These are phyloP conservation scores for Poecilia gillii DNA, from an alignment of 2,797 vertebrate genomes.

Conservation along the genomic window DNA sequence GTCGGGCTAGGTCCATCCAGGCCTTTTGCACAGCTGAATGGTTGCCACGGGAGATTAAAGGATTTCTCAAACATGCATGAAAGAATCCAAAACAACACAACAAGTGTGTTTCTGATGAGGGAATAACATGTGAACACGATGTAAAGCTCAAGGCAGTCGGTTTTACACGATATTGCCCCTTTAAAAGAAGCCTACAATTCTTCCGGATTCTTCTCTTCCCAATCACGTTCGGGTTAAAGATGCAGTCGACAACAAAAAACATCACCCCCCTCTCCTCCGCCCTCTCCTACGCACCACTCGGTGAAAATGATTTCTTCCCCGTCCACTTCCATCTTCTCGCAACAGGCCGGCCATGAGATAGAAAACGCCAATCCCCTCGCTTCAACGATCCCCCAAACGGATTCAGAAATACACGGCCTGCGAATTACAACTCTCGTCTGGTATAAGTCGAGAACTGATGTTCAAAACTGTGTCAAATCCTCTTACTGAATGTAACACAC, in stretches of 20 bases:
- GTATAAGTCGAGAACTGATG: constrained; percentile 4
- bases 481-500: neutral
- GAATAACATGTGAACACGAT: too few relatives aligned
- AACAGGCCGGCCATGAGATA: neutral
- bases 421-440: constrained; percentile 3
- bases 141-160: too few relatives aligned
- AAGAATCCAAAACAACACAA: too few relatives aligned
- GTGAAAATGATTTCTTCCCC: constrained; percentile 1
- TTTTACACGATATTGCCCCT: too few relatives aligned
- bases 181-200: constrained; percentile 6
- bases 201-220: neutral
- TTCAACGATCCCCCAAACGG: neutral
- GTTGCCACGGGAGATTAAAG: too few relatives aligned
- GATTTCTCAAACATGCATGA: too few relatives aligned
- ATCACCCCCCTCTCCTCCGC: too few relatives aligned
- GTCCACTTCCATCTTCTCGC: neutral
- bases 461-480: constrained; percentile 4
- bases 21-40: too few relatives aligned
- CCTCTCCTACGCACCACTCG: neutral
- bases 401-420: neutral
- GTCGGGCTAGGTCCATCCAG: too few relatives aligned
- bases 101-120: too few relatives aligned
- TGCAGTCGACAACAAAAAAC: neutral
- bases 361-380: neutral
- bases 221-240: neutral